A percentile compares a stretch with the other conserved stretches of the same genome.
phyloP scores from a whole-genome alignment of 2,113 vertebrate genomes.

The Hiodon tergisus region DNA sequence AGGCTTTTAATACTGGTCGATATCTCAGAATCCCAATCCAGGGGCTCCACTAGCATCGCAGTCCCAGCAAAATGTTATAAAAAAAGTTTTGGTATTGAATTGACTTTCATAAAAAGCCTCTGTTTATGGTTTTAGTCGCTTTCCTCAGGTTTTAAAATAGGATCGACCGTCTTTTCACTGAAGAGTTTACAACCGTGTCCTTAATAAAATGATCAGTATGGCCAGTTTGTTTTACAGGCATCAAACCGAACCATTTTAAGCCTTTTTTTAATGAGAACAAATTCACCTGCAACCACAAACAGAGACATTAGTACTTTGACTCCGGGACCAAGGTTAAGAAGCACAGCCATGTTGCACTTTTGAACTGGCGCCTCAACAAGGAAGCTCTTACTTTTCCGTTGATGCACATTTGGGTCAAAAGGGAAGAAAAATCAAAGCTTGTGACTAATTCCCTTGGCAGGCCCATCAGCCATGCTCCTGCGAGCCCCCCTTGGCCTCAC shows the following conservation, averaged over 20 bases:
- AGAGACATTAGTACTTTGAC: neutral
- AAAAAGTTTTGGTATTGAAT: constrained; percentile 16
- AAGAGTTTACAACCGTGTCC: too few relatives aligned
- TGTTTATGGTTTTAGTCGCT: neutral
- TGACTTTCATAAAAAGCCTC: constrained; percentile 11
- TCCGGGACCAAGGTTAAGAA: neutral
- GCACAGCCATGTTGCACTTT: neutral
- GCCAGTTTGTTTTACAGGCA: too few relatives aligned
- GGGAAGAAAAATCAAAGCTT: constrained; percentile 8
- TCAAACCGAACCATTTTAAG: neutral
- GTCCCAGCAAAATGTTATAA: constrained; percentile 10
- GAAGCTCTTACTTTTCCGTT: neutral
- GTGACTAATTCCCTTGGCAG: neutral
- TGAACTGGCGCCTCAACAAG: neutral
- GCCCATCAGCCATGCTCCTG: constrained; percentile 3
- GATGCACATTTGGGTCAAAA: neutral
- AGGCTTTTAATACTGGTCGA: neutral
- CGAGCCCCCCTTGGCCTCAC: neutral
- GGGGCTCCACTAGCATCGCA: constrained; percentile 1
- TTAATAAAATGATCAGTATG: too few relatives aligned
- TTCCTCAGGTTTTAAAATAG: constrained; percentile 14
- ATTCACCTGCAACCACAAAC: constrained; percentile 7
- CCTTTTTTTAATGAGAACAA: constrained; percentile 5
- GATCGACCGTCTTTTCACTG: neutral
- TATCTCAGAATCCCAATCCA: neutral